A percentile compares a stretch with the other conserved stretches of the same genome.
phyloP scores from a whole-genome alignment of 2,797 vertebrate genomes.

The Sandelia bainsii region DNA sequence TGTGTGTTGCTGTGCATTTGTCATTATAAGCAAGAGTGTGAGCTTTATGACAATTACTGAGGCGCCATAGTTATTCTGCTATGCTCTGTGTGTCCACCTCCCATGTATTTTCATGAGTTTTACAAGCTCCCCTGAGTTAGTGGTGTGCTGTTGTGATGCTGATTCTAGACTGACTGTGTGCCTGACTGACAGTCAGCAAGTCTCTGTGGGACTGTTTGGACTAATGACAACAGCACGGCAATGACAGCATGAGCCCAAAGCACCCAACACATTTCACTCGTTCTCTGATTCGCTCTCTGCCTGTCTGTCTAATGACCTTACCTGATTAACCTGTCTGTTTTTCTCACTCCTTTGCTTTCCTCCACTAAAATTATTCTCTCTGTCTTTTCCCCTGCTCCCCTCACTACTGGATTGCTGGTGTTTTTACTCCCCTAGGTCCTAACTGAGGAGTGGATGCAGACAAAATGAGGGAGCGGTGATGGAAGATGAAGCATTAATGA shows the following conservation, averaged over 20 bases:
- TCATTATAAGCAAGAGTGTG: conserved; percentile 16
- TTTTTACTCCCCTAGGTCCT: conserved; percentile 21
- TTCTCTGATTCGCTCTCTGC: conserved; percentile 1
- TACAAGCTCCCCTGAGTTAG: conserved; percentile 38
- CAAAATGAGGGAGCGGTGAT: conserved; percentile 23
- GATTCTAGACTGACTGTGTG: conserved; percentile 72
- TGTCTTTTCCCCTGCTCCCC: neutral
- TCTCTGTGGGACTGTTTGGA: conserved; percentile 75
- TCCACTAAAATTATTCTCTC: neutral
- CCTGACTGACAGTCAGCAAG: conserved; percentile 73
- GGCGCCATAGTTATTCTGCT: conserved; percentile 21
- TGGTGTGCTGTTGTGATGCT: conserved; percentile 47
- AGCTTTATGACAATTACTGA: conserved; percentile 25
- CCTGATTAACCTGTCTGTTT: conserved; percentile 34
- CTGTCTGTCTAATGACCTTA: neutral
- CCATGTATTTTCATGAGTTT: conserved; percentile 54
- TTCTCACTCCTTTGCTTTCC: neutral
- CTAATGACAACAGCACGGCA: conserved; percentile 69
- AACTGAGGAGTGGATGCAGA: conserved; percentile 31
- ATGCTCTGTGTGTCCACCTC: conserved; percentile 33
- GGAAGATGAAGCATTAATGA: conserved; percentile 34
- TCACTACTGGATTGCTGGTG: conserved; percentile 25
- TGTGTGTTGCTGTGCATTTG: conserved; percentile 29
- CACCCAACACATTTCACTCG: conserved; percentile 36
- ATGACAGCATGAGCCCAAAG: conserved; percentile 68